Conservation (phyloP, 1,140 invertebrate genomes). For the Caerostris extrusa region DNA sequence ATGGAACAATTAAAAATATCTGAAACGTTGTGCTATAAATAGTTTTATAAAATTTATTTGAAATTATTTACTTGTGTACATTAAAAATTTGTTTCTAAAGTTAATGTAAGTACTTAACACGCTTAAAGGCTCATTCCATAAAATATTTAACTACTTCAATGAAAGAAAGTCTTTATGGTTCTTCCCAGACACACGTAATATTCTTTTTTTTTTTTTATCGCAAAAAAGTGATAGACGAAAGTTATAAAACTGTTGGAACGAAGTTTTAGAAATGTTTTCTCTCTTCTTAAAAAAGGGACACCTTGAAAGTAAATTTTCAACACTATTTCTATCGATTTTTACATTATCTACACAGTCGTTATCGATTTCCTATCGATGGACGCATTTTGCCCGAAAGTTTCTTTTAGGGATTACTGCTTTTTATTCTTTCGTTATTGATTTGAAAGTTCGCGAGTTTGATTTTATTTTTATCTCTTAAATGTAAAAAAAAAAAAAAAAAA, state of each 20-base stretch:
- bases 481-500: too few relatives aligned
- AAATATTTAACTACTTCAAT: background rate
- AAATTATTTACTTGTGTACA: too few relatives aligned
- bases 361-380: constrained; percentile 17
- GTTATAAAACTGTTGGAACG: too few relatives aligned
- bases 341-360: background rate
- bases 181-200: background rate
- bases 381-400: background rate
- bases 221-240: background rate
- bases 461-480: too few relatives aligned
- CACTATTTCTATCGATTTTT: background rate
- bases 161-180: background rate
- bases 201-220: background rate
- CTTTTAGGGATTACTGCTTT: background rate
- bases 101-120: too few relatives aligned
- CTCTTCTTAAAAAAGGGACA: background rate
- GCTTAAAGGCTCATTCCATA: too few relatives aligned
- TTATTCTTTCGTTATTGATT: background rate
- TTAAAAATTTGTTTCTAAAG: too few relatives aligned
- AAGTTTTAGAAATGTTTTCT: background rate
- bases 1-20: too few relatives aligned
- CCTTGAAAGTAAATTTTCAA: background rate
- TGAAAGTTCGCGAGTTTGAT: background rate
- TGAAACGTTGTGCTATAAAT: too few relatives aligned
- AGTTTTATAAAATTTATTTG: too few relatives aligned